Evolutionary conservation across 2,888 invertebrate genomes (phyloP).

Genomic region (Hedychridium roseum): DNA sequence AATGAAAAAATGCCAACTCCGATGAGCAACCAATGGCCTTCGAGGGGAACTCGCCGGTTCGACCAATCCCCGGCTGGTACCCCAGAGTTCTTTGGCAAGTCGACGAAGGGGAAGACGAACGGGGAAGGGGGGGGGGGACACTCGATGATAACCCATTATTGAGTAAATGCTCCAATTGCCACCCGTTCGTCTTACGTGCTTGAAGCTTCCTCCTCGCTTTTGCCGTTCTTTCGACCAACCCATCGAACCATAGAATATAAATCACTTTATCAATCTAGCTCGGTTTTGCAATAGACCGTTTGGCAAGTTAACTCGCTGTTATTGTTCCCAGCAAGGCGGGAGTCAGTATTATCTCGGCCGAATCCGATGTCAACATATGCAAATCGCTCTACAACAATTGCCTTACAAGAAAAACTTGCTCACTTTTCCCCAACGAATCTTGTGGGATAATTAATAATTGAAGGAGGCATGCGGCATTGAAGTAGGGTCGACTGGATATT

Average conservation of each 20-base stretch:
- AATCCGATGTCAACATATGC: not conserved
- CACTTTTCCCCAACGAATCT: too few species aligned
- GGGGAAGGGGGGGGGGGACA: slow-evolving; percentile 21
- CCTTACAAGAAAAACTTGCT: not conserved
- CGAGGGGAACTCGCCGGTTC: slow-evolving; percentile 10
- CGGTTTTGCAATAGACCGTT: too few species aligned
- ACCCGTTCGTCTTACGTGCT: not conserved
- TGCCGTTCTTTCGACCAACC: not conserved
- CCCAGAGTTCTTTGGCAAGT: slow-evolving; percentile 7
- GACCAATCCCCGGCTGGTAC: slow-evolving; percentile 22
- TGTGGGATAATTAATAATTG: not conserved
- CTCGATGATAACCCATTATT: slow-evolving; percentile 41
- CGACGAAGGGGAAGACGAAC: slow-evolving; percentile 2
- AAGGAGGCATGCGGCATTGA: not conserved
- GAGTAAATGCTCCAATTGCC: slow-evolving; percentile 41
- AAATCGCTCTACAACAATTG: not conserved
- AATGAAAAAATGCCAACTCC: slow-evolving; percentile 22
- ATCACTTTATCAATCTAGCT: too few species aligned
- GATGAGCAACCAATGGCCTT: slow-evolving; percentile 31
- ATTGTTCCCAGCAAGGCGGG: not conserved
- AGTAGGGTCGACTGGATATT: not conserved
- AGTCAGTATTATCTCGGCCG: not conserved
- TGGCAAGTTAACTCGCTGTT: not conserved
- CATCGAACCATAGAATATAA: too few species aligned
- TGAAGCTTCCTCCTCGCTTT: not conserved